Evolutionary conservation across 1,140 invertebrate genomes (phyloP).

Genomic region (Leptinotarsa undecemlineata): DNA sequence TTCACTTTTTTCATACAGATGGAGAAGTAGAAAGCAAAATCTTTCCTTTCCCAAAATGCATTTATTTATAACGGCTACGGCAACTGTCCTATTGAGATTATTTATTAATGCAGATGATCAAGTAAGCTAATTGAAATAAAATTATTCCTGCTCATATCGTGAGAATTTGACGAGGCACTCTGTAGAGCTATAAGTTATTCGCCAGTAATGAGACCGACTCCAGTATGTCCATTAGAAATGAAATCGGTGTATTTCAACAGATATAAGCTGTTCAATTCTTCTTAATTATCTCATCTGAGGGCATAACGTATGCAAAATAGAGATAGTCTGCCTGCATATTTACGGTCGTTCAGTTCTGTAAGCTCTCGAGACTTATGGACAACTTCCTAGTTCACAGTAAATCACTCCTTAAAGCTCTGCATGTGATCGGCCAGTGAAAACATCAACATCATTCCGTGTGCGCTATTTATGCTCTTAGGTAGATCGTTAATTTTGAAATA

Average conservation of each 20-base stretch:
- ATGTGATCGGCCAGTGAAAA: conserved; percentile 42
- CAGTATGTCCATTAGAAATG: not conserved
- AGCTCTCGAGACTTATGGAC: conserved; percentile 22
- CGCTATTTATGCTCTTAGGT: conserved; percentile 42
- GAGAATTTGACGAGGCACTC: too few species aligned
- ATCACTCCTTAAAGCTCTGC: conserved; percentile 46
- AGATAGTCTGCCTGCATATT: conserved; percentile 17
- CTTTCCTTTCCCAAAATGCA: too few species aligned
- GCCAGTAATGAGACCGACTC: too few species aligned
- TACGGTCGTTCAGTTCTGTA: conserved; percentile 10
- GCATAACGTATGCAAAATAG: conserved; percentile 26
- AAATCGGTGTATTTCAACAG: not conserved
- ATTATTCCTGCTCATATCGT: too few species aligned
- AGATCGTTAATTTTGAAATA: conserved; percentile 32
- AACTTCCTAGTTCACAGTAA: conserved; percentile 46
- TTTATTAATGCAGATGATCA: too few species aligned
- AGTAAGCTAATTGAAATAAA: too few species aligned
- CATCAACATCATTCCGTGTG: conserved; percentile 40
- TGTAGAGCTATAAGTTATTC: too few species aligned
- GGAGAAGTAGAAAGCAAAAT: too few species aligned
- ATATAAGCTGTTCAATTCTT: conserved; percentile 12
- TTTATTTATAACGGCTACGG: too few species aligned
- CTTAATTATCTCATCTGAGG: conserved; percentile 25
- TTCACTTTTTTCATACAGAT: too few species aligned
- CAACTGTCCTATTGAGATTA: too few species aligned